Base-by-base conservation (phyloP, 1,140 invertebrate genomes). In the Cecropterus lyciades region DNA sequence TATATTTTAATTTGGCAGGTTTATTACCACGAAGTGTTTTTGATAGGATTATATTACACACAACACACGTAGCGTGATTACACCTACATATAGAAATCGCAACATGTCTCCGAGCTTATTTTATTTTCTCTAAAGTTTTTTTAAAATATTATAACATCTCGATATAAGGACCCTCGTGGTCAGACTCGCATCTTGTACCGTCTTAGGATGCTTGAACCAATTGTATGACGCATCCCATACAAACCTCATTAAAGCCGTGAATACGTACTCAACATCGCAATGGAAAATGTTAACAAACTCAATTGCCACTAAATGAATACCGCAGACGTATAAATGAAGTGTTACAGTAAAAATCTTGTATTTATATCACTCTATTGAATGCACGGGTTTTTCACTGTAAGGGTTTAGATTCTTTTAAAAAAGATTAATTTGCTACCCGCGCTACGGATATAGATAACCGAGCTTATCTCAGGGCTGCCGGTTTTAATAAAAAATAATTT, bases 251-350 rank as follows among this genome's bases (percentile, higher is more conserved):
- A 62, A 40, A 37, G 45, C 10, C 8, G 15, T 49, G 37, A 40
- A 43, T 42, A n/a, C n/a, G n/a, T n/a, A n/a, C 46, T 37, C 13
- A 13, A 40, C 59, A 11, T 14, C 40, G 46, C 46, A 37, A 62
- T 52, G 46, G 20, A 51, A 20, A 20, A n/a, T 6, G 13, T 27
- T 0, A 52, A 15, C 24, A 30, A 52, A 9, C 27, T 51, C 43
- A 62, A 62, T 62, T 62, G 59, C 27, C 30, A 62, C 59, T 62
- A n/a, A n/a, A n/a, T n/a, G 59, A 62, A 62, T 62, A 51, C 59
- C 11, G 46, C 46, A 62, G 59, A 62, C 59, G 59, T 51, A 45
- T 45, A 62, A 62, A 62, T 62, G 59, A 51, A 49, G 46, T 62
- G 59, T 51, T 62, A 51, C 46, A 42, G 16, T 52, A 62, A 62